Evolutionary conservation across 2,888 invertebrate species (phyloP).

Genomic region (Hoplodrina blanda): DNA sequence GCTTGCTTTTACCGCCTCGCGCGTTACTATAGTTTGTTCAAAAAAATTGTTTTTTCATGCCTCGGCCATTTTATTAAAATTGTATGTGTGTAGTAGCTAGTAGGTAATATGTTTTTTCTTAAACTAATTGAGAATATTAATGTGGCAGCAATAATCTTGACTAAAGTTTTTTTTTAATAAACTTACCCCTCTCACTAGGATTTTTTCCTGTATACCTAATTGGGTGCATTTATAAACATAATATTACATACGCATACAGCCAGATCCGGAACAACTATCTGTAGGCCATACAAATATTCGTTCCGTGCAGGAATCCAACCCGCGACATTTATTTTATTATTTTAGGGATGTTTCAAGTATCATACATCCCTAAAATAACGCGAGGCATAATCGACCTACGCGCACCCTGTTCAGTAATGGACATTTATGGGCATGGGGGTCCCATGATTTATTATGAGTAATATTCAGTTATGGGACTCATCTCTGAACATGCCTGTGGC

Average conservation of each 20-base stretch:
- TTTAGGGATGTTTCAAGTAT: background rate
- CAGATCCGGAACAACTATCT: too few species aligned
- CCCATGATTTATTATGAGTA: constrained; percentile 36
- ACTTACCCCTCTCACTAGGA: too few species aligned
- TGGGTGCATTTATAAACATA: too few species aligned
- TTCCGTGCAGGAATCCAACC: too few species aligned
- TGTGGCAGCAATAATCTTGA: too few species aligned
- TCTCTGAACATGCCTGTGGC: constrained; percentile 19
- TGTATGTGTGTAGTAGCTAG: background rate
- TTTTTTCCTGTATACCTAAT: too few species aligned
- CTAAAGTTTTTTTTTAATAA: too few species aligned
- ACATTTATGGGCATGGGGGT: constrained; percentile 55
- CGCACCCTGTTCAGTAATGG: constrained; percentile 24
- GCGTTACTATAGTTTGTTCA: constrained; percentile 23
- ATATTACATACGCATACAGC: too few species aligned
- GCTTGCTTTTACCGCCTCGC: constrained; percentile 32
- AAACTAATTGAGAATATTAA: background rate
- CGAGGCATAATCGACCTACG: constrained; percentile 19
- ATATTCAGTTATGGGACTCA: constrained; percentile 46
- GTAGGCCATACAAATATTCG: too few species aligned
- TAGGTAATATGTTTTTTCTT: background rate
- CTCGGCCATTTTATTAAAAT: constrained; percentile 1
- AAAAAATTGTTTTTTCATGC: constrained; percentile 17
- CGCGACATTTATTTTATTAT: too few species aligned
- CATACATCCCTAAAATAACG: constrained; percentile 18